Evolutionary conservation across 2,113 vertebrate genomes (phyloP).

Genomic region (Hippotragus niger): DNA sequence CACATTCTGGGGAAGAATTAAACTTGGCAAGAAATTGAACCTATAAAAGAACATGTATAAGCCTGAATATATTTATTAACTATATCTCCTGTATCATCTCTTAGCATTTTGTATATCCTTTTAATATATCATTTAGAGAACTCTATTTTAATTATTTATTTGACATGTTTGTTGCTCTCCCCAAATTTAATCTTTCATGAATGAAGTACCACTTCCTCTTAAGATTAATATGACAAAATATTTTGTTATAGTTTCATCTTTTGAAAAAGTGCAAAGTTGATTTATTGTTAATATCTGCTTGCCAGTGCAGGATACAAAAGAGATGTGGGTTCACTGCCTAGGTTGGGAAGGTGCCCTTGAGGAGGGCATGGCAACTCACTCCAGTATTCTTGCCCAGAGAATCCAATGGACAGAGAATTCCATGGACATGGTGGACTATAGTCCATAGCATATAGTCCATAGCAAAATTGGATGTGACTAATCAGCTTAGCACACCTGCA

Average conservation of each 20-base stretch:
- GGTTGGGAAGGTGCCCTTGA: accelerated
- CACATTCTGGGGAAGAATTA: neutral
- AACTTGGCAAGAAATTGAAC: neutral
- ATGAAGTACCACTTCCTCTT: neutral
- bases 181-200: neutral
- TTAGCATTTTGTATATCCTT: neutral
- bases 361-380: neutral
- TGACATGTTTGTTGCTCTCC: neutral
- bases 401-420: neutral
- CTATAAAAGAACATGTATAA: neutral
- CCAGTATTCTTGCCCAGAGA: neutral
- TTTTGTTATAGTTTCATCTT: neutral
- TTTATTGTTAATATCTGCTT: neutral
- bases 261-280: neutral
- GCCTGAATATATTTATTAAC: neutral
- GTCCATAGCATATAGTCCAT: neutral
- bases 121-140: neutral
- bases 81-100: neutral
- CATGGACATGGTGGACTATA: neutral
- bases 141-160: neutral
- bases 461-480: neutral
- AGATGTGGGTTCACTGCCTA: neutral
- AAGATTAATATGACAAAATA: neutral
- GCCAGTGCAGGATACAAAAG: neutral
- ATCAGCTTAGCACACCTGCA: neutral